These are phyloP conservation scores for Oncorhynchus mykiss DNA, from an alignment of 2,113 vertebrate genomes.

Conservation along the genomic window DNA sequence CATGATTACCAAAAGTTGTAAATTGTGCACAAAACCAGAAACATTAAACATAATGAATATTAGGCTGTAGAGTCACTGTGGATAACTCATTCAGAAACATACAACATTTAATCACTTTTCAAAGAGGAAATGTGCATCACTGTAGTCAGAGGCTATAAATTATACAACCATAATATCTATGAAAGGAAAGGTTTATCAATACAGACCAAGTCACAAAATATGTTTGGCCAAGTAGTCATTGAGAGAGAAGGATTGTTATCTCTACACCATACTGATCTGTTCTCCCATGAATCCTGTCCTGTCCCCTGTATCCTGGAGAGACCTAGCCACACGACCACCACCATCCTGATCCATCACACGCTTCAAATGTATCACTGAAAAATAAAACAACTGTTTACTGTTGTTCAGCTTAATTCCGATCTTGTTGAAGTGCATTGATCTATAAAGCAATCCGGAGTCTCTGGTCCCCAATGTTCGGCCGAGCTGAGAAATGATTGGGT, in stretches of 20 bases:
- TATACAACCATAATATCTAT: background rate
- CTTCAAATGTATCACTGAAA: constrained; percentile 37
- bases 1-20: no score
- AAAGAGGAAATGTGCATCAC: background rate
- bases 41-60: background rate
- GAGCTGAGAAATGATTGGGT: constrained; percentile 50
- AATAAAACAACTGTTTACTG: constrained; percentile 60
- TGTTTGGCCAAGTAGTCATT: constrained; percentile 28
- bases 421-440: constrained; percentile 69
- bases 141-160: background rate
- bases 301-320: constrained; percentile 47
- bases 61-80: no score
- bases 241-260: constrained; percentile 39
- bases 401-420: constrained; percentile 57
- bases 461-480: constrained; percentile 46
- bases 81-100: no score
- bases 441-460: constrained; percentile 41
- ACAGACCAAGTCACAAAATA: constrained; percentile 7
- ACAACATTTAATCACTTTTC: background rate
- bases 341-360: constrained; percentile 49
- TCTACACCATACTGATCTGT: constrained; percentile 24
- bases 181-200: constrained; percentile 33
- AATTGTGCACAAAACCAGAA: background rate
- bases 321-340: constrained; percentile 28
- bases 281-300: constrained; percentile 47